A percentile compares a stretch with the other conserved stretches of the same genome.
These are phyloP conservation scores for Drosophila diplacantha DNA, from an alignment of 2,888 invertebrate genomes.

Conservation along the genomic window DNA sequence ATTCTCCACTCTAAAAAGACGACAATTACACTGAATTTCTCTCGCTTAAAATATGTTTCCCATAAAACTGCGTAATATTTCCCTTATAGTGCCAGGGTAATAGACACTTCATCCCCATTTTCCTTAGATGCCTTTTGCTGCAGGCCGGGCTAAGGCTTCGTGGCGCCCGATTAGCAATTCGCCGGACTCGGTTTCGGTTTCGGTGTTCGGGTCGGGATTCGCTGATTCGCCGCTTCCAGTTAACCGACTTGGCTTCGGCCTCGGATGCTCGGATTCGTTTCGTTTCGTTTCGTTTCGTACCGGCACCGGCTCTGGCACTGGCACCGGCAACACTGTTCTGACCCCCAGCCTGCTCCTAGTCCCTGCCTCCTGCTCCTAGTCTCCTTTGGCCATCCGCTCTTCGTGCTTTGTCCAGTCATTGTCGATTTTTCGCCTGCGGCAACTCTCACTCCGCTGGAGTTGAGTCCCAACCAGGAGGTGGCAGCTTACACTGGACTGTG, in stretches of 20 bases:
- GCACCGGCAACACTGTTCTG: slow-evolving; percentile 16
- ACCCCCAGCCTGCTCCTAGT: slow-evolving; percentile 12
- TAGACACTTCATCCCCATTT: background rate
- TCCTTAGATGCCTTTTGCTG: background rate
- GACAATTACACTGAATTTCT: background rate
- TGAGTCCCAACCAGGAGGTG: background rate
- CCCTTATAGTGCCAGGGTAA: slow-evolving; percentile 12
- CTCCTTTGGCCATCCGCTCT: background rate
- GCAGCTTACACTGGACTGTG: slow-evolving; percentile 2
- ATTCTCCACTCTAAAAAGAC: background rate
- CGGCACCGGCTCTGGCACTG: slow-evolving; percentile 54
- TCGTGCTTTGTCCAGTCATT: slow-evolving; percentile 53
- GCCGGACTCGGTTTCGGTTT: slow-evolving; percentile 32
- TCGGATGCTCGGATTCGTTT: slow-evolving; percentile 6
- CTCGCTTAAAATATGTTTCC: background rate
- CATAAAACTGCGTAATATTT: background rate
- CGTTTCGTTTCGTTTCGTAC: slow-evolving; percentile 27
- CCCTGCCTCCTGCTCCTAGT: slow-evolving; percentile 21
- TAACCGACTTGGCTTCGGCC: slow-evolving; percentile 23
- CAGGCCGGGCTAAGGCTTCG: slow-evolving; percentile 17
- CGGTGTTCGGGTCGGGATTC: slow-evolving; percentile 21
- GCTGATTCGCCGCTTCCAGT: slow-evolving; percentile 48
- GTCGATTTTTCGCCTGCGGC: slow-evolving; percentile 39
- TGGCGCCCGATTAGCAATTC: slow-evolving; percentile 20
- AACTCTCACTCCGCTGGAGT: background rate